Percentiles rank a stretch among this genome's conserved stretches.
phyloP scores from a whole-genome alignment of 2,797 vertebrate species.

The Falco novaeseelandiae region DNA sequence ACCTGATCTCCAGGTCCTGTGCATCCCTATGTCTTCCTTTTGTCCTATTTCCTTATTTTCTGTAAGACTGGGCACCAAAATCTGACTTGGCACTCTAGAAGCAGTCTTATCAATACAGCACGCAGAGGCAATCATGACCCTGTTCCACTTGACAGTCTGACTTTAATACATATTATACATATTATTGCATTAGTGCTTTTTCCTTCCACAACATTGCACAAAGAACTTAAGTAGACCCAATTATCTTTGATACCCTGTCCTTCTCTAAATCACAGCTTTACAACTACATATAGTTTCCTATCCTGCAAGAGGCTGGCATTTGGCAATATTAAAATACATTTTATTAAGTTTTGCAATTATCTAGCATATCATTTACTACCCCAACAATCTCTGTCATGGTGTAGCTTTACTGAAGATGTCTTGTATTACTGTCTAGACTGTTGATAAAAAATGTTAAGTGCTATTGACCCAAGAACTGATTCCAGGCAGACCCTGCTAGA shows the following conservation, averaged over 20 bases:
- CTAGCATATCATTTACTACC: constrained; percentile 13
- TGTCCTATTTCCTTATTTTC: neutral
- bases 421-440: constrained; percentile 39
- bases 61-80: neutral
- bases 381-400: neutral
- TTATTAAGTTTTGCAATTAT: constrained; percentile 13
- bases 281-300: neutral
- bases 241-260: neutral
- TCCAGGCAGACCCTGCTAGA: neutral
- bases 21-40: neutral
- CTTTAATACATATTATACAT: neutral
- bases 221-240: neutral
- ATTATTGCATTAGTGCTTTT: neutral
- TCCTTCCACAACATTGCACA: neutral
- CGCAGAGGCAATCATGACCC: neutral
- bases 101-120: neutral
- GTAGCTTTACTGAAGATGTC: neutral
- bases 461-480: constrained; percentile 38
- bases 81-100: neutral
- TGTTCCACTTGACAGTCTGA: neutral
- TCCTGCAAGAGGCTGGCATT: neutral
- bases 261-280: constrained; percentile 9
- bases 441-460: constrained; percentile 35
- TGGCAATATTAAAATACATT: neutral
- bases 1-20: neutral